These are phyloP conservation scores for Cryptoblepharus egeriae DNA, from an alignment of 2,797 vertebrate genomes.

Conservation along the genomic window DNA sequence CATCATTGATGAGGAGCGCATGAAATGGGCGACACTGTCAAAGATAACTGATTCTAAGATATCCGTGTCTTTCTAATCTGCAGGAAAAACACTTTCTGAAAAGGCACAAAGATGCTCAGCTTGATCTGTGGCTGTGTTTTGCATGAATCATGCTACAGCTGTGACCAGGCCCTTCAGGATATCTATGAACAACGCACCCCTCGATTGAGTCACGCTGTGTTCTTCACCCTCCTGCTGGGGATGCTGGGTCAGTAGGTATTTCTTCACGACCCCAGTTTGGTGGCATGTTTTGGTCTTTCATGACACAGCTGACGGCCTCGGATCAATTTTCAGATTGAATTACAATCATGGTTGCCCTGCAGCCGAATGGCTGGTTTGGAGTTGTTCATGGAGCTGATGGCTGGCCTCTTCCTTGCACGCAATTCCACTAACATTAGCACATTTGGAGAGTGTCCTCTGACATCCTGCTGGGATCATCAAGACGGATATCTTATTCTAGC, in stretches of 20 bases:
- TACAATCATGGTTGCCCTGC: conserved; percentile 28
- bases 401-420: conserved; percentile 19
- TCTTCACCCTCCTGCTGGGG: conserved; percentile 18
- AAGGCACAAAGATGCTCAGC: neutral
- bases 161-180: neutral
- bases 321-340: conserved; percentile 28
- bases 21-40: no score
- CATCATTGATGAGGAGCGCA: no score
- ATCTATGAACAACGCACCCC: neutral
- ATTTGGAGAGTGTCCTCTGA: neutral
- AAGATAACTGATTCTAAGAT: neutral
- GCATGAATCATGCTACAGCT: conserved; percentile 3
- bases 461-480: conserved; percentile 19
- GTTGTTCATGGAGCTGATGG: neutral
- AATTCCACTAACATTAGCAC: neutral
- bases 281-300: conserved; percentile 14
- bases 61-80: neutral
- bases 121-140: conserved; percentile 8
- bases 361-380: conserved; percentile 19
- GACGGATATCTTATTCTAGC: conserved; percentile 1
- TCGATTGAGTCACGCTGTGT: neutral
- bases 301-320: conserved; percentile 9
- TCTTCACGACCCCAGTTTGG: neutral
- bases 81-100: neutral
- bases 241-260: neutral